Evolutionary conservation across 2,888 invertebrate species (phyloP).

Genomic region (Parnassius smintheus): DNA sequence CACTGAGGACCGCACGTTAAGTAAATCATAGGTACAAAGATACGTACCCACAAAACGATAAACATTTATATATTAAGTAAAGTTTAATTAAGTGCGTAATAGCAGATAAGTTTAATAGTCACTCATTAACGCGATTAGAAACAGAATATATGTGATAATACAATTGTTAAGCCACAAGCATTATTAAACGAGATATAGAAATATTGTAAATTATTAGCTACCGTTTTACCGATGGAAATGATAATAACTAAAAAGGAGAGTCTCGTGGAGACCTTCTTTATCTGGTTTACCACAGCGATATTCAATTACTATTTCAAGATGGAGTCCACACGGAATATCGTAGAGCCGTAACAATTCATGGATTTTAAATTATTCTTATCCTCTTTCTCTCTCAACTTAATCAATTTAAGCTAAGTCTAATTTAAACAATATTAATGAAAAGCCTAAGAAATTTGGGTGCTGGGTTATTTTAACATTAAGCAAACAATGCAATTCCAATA

Average conservation of each 20-base stretch:
- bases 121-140: slow-evolving; percentile 25
- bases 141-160: slow-evolving; percentile 22
- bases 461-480: too few relatives aligned
- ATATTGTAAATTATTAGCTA: slow-evolving; percentile 13
- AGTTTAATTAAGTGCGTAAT: slow-evolving; percentile 13
- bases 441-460: too few relatives aligned
- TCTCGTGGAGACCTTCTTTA: too few relatives aligned
- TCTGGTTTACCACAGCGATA: too few relatives aligned
- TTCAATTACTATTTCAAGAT: neutral
- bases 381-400: too few relatives aligned
- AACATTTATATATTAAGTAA: slow-evolving; percentile 15
- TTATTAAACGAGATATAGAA: slow-evolving; percentile 15
- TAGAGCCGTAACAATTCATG: too few relatives aligned
- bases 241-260: too few relatives aligned
- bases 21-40: slow-evolving; percentile 3
- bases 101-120: slow-evolving; percentile 26
- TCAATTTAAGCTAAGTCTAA: too few relatives aligned
- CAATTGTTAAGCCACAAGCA: slow-evolving; percentile 16
- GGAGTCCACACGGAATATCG: neutral
- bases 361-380: too few relatives aligned
- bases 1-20: neutral
- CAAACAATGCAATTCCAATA: too few relatives aligned
- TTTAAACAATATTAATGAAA: too few relatives aligned
- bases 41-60: slow-evolving; percentile 10
- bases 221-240: slow-evolving; percentile 5